These are phyloP conservation scores for Phenganax stokvisi DNA, from an alignment of 92 coral and sea anemone genomes.

Conservation along the genomic window DNA sequence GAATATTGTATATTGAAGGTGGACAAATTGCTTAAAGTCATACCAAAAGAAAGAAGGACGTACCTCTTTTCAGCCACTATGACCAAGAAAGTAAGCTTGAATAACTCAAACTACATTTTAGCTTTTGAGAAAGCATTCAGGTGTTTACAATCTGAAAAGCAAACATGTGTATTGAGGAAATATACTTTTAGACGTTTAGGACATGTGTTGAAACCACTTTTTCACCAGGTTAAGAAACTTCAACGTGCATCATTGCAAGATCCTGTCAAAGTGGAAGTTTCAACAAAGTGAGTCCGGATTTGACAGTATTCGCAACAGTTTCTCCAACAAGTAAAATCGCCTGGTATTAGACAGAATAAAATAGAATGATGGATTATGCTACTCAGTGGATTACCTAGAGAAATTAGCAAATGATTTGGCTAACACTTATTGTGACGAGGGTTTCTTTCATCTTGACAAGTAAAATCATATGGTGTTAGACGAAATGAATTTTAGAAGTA, in stretches of 20 bases:
- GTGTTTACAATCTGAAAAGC: too few species aligned
- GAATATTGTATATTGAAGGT: slow-evolving; percentile 46
- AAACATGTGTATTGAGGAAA: too few species aligned
- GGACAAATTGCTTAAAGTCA: slow-evolving; percentile 83
- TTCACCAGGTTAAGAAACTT: slow-evolving; percentile 77
- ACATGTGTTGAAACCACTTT: neutral
- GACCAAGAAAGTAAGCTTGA: slow-evolving; percentile 77
- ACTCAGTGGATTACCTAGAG: too few species aligned
- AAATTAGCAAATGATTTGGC: too few species aligned
- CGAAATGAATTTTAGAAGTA: too few species aligned
- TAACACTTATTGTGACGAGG: too few species aligned
- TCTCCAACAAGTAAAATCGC: too few species aligned
- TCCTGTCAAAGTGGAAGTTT: slow-evolving; percentile 92
- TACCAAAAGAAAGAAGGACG: slow-evolving; percentile 92
- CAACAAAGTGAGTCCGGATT: slow-evolving; percentile 72
- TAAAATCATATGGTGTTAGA: too few species aligned
- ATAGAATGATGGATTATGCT: too few species aligned
- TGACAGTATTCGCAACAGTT: neutral
- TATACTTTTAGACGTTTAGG: neutral
- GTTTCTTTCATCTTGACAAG: too few species aligned
- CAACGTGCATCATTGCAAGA: slow-evolving; percentile 94
- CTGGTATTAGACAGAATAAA: too few species aligned
- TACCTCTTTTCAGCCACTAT: slow-evolving; percentile 93
- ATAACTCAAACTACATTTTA: neutral
- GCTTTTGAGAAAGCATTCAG: neutral